Base-by-base conservation (phyloP, 35 echinoderm and acorn worm species). In the Apostichopus japonicus region DNA sequence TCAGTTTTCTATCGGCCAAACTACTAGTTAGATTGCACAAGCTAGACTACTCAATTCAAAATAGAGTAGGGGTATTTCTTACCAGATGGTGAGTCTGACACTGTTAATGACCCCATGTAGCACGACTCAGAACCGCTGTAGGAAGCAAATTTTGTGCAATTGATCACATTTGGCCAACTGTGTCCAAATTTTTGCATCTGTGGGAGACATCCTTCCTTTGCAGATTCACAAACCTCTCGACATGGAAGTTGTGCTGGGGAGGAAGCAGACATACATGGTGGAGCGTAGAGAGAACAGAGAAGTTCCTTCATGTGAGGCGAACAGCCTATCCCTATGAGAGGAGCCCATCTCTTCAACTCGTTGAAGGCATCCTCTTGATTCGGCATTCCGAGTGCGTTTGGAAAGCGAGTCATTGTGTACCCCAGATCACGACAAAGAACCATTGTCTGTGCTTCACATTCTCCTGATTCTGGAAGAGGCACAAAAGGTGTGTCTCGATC, bases 281-380 rank as follows among this genome's bases (percentile, higher is more conserved):
- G 86, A 22, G 86, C 86, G 33, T 89, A 89, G 23, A 89, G 86
- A 72, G 61, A n/a, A 17, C 86, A 89, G 16, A 89, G 63, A 72
- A 89, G 86, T 73, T 89, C 86, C 62, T 89, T 72, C 86, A 89
- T 89, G 8, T 89, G 61, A 5, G 86, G 86, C 6, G 86, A 89
- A 73, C 86, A 89, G 13, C 51, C 51, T 21, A 89, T 89, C 2
- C 23, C 86, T 13, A 89, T 89, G 8, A 89, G 61, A 73, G 86
- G 86, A 11, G 86, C 86, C 86, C 86, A 89, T 72, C 72, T 89
- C 8, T 54, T 89, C 86, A 89, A 63, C 33, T 89, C 86, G 3
- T 21, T 53, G 8, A 53, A 67, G 16, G 21, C 51, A 13, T 53
- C 59, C 1, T 72, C 86, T 73, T 14, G n/a, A 24, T 89, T 25